A percentile compares a stretch with the other conserved stretches of the same genome.
These are phyloP conservation scores for Macrochelys suwanniensis DNA, from an alignment of 2,797 vertebrate species.

Conservation along the genomic window DNA sequence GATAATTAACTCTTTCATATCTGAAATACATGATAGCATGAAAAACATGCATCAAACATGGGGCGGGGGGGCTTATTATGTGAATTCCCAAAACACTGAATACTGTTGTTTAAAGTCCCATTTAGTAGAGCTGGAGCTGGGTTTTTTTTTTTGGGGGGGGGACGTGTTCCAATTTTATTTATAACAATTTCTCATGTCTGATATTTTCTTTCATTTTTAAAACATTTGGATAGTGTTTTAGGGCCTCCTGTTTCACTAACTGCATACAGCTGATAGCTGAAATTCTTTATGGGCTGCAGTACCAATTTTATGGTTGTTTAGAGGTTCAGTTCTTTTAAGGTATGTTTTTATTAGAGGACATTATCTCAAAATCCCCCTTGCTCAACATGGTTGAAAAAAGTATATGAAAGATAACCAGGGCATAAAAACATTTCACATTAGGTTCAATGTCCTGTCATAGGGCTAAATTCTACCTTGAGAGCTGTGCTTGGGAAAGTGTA, in stretches of 20 bases:
- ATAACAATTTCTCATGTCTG: constrained; percentile 50
- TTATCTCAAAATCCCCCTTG: not conserved
- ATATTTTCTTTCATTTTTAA: constrained; percentile 69
- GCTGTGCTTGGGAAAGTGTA: not conserved
- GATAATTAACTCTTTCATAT: constrained; percentile 43
- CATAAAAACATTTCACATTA: not conserved
- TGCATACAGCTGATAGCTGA: not conserved
- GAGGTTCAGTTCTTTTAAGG: not conserved
- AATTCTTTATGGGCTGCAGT: constrained; percentile 19
- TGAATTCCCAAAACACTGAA: constrained; percentile 16
- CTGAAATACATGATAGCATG: not conserved
- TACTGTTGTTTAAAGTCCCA: constrained; percentile 34
- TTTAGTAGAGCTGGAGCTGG: constrained; percentile 9
- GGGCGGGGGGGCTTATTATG: not conserved
- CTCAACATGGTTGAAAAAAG: not conserved
- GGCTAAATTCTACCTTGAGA: not conserved
- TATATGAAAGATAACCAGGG: not conserved
- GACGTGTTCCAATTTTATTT: constrained; percentile 63
- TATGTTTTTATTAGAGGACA: not conserved
- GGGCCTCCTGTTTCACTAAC: constrained; percentile 7
- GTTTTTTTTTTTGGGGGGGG: not conserved
- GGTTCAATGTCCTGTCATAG: not conserved
- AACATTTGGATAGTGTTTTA: constrained; percentile 42
- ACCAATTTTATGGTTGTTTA: not conserved
- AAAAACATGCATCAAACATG: not conserved